A percentile compares a stretch with the other conserved stretches of the same genome.
phyloP scores from a whole-genome alignment of 2,888 invertebrate species.

The Sturmia bella region DNA sequence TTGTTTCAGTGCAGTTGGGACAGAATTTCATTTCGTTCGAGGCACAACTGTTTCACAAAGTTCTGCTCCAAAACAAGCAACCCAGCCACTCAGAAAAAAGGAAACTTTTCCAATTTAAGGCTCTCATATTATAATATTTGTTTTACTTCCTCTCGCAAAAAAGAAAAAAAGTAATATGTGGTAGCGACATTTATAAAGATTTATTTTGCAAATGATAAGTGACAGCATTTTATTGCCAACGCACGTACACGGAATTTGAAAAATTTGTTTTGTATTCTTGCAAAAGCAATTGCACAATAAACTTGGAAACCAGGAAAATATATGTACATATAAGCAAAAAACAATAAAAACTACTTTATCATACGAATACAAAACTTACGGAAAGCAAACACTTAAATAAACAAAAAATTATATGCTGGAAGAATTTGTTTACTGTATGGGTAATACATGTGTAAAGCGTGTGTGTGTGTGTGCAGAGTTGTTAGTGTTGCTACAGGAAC shows the following conservation, averaged over 20 bases:
- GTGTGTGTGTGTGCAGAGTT: conserved; percentile 6
- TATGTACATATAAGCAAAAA: conserved; percentile 22
- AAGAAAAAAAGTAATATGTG: conserved; percentile 35
- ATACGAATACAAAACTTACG: conserved; percentile 35
- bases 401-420: conserved; percentile 5
- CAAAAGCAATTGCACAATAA: conserved; percentile 50
- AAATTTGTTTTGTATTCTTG: conserved; percentile 44
- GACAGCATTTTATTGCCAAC: conserved; percentile 69
- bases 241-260: conserved; percentile 67
- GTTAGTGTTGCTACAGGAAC: conserved; percentile 8
- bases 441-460: too few species aligned
- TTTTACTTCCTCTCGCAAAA: conserved; percentile 15
- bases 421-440: conserved; percentile 4
- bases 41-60: background rate
- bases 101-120: conserved; percentile 7
- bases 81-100: background rate
- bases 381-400: conserved; percentile 32
- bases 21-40: background rate
- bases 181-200: conserved; percentile 64
- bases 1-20: conserved; percentile 30
- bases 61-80: background rate
- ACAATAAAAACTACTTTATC: conserved; percentile 4
- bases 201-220: conserved; percentile 65
- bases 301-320: conserved; percentile 38
- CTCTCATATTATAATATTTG: conserved; percentile 13